Conservation (phyloP, 2,113 vertebrate genomes). For the Syngnathus typhle region DNA sequence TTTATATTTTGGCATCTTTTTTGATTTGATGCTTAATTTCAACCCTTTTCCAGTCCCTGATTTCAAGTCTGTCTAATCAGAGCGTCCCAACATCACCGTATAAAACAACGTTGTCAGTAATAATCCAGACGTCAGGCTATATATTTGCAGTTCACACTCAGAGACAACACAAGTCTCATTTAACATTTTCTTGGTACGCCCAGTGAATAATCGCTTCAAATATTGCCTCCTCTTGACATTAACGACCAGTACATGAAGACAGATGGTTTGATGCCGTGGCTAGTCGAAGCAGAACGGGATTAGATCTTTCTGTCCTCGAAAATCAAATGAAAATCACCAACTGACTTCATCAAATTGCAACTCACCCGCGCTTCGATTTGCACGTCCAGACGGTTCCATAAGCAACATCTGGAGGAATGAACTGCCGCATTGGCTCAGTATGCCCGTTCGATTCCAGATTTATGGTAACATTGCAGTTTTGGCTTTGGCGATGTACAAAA, state of each 20-base stretch:
- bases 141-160: constrained; percentile 14
- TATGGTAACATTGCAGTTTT: constrained; percentile 60
- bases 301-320: constrained; percentile 32
- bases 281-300: constrained; percentile 2
- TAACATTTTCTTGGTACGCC: not conserved
- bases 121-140: not conserved
- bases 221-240: not conserved
- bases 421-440: constrained; percentile 36
- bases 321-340: constrained; percentile 28
- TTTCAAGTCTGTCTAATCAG: not conserved
- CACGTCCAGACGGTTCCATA: constrained; percentile 52
- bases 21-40: not conserved
- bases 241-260: constrained; percentile 1
- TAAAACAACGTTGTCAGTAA: constrained; percentile 1
- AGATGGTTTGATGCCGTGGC: constrained; percentile 9
- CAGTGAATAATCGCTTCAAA: constrained; percentile 4
- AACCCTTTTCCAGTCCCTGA: not conserved
- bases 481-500: constrained; percentile 31
- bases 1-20: too few relatives aligned
- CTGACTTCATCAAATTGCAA: constrained; percentile 50
- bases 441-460: constrained; percentile 59
- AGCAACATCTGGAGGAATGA: constrained; percentile 58
- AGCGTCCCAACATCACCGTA: not conserved
- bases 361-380: constrained; percentile 34
- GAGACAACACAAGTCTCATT: constrained; percentile 1